Evolutionary conservation across 2,113 vertebrate genomes (phyloP).

Genomic region (Geococcyx californianus): DNA sequence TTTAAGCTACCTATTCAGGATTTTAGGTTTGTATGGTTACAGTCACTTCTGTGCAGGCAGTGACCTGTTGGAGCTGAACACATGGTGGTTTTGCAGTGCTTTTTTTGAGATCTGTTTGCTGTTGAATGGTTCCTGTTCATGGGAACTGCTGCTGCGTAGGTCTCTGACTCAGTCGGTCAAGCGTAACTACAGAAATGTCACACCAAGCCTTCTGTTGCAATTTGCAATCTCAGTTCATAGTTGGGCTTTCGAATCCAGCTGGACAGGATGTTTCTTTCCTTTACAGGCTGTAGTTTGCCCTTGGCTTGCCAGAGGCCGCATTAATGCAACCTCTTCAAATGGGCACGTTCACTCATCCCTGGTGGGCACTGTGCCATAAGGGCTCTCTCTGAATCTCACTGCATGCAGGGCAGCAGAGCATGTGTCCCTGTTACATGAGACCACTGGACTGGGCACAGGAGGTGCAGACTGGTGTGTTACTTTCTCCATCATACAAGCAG

Average conservation of each 20-base stretch:
- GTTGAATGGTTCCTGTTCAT: background rate
- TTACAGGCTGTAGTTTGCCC: background rate
- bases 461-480: background rate
- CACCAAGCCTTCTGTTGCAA: background rate
- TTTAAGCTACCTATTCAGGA: background rate
- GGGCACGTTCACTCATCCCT: accelerated
- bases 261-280: background rate
- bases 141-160: background rate
- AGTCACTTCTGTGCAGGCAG: background rate
- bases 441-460: background rate
- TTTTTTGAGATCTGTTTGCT: background rate
- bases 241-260: background rate
- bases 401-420: background rate
- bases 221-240: background rate
- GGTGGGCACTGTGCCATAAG: accelerated
- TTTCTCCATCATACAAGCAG: background rate
- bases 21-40: background rate
- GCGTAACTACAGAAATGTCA: background rate
- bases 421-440: background rate
- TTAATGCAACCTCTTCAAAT: background rate
- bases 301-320: background rate
- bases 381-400: background rate
- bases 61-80: background rate
- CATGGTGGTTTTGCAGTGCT: background rate
- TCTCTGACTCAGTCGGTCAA: background rate